A percentile compares a stretch with the other conserved stretches of the same genome.
Conservation (phyloP, 2,113 vertebrate genomes). For the Colius striatus region DNA sequence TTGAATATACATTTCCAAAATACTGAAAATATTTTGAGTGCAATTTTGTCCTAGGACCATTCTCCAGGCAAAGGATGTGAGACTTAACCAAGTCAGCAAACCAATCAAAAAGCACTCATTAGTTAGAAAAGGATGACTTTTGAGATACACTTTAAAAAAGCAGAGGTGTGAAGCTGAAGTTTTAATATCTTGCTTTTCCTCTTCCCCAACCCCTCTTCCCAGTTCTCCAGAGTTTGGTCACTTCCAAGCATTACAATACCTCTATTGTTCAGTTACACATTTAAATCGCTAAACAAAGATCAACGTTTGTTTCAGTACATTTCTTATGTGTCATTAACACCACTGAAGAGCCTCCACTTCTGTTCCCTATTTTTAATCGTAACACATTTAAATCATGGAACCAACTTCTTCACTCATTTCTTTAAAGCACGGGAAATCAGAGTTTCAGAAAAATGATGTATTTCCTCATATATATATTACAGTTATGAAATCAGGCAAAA, state of each 20-base stretch:
- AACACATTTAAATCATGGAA: neutral
- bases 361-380: neutral
- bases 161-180: neutral
- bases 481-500: neutral
- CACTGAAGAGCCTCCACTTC: constrained; percentile 18
- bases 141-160: neutral
- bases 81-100: neutral
- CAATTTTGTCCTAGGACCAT: neutral
- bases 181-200: constrained; percentile 15
- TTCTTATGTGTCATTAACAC: constrained; percentile 60
- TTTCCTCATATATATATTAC: neutral
- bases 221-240: constrained; percentile 3
- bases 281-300: constrained; percentile 51
- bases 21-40: neutral
- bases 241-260: constrained; percentile 53
- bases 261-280: constrained; percentile 52
- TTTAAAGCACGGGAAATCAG: neutral
- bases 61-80: neutral
- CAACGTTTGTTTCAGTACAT: constrained; percentile 41
- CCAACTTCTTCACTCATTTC: neutral
- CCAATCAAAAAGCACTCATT: neutral
- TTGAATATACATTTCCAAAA: neutral
- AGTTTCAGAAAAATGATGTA: neutral
- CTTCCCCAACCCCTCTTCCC: neutral
- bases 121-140: neutral